Percentiles rank a stretch among this genome's conserved stretches.
phyloP scores from a whole-genome alignment of 2,888 invertebrate species.

The Hypselothyrea guttata region DNA sequence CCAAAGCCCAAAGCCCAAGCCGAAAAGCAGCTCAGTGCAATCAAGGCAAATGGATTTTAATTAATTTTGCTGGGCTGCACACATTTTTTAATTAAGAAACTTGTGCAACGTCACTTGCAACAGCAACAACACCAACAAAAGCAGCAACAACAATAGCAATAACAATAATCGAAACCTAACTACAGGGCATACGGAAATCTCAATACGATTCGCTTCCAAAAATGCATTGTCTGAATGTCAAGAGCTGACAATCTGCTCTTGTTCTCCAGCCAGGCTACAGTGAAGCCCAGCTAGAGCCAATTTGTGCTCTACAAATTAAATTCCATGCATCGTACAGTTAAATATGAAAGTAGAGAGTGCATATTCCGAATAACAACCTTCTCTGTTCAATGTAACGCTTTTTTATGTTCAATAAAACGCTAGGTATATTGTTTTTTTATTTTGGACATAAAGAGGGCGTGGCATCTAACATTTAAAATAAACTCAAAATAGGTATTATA shows the following conservation, averaged over 20 bases:
- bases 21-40: constrained; percentile 42
- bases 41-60: constrained; percentile 73
- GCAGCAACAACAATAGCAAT: constrained; percentile 1
- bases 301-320: background rate
- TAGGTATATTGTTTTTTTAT: too few species aligned
- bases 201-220: background rate
- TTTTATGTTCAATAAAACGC: too few species aligned
- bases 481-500: too few species aligned
- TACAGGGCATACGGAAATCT: constrained; percentile 13
- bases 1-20: constrained; percentile 11
- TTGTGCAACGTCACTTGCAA: constrained; percentile 40
- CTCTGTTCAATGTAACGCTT: too few species aligned
- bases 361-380: too few species aligned
- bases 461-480: too few species aligned
- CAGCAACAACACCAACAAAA: constrained; percentile 5
- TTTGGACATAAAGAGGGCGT: too few species aligned
- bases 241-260: too few species aligned
- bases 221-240: background rate
- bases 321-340: too few species aligned
- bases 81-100: constrained; percentile 68
- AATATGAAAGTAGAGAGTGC: too few species aligned
- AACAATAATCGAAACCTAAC: constrained; percentile 3
- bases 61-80: constrained; percentile 67
- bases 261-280: constrained; percentile 1
- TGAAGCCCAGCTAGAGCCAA: background rate